phyloP scores from a whole-genome alignment of 2,797 vertebrate species.

The Poeciliopsis gracilis region DNA sequence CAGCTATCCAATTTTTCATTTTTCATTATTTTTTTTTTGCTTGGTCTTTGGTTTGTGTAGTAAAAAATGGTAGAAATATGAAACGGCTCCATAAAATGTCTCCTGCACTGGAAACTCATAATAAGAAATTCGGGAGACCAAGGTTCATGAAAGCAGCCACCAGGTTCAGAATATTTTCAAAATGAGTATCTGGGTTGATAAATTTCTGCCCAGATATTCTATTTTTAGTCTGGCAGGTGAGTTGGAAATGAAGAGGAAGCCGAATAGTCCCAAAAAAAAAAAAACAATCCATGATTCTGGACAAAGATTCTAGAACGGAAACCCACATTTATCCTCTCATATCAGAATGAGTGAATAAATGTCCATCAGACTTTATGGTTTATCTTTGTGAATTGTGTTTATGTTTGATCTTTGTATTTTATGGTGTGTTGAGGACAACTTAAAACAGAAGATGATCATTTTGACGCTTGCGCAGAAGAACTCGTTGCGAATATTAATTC shows the following conservation, averaged over 20 bases:
- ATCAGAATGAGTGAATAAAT: conserved; percentile 42
- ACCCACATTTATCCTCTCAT: neutral
- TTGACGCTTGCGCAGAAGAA: conserved; percentile 17
- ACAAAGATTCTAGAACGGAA: neutral
- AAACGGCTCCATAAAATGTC: neutral
- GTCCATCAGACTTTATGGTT: conserved; percentile 68
- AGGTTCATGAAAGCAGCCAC: neutral
- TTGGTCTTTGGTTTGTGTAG: neutral
- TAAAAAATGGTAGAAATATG: neutral
- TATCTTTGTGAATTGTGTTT: conserved; percentile 36
- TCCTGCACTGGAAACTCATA: neutral
- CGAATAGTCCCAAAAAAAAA: no score
- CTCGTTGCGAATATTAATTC: conserved; percentile 4
- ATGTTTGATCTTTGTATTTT: conserved; percentile 48
- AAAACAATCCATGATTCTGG: neutral
- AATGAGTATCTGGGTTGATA: neutral
- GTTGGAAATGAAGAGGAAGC: neutral
- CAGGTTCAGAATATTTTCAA: neutral
- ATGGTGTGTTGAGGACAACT: conserved; percentile 19
- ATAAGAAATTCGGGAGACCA: neutral
- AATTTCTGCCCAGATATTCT: neutral
- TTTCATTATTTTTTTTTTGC: neutral
- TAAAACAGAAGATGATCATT: conserved; percentile 26
- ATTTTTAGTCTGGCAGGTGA: neutral
- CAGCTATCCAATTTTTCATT: neutral